Evolutionary conservation across 2,888 invertebrate genomes (phyloP), one percentile per base, ranked within the genome.

Genomic region (Chromoteleia sp.): DNA sequence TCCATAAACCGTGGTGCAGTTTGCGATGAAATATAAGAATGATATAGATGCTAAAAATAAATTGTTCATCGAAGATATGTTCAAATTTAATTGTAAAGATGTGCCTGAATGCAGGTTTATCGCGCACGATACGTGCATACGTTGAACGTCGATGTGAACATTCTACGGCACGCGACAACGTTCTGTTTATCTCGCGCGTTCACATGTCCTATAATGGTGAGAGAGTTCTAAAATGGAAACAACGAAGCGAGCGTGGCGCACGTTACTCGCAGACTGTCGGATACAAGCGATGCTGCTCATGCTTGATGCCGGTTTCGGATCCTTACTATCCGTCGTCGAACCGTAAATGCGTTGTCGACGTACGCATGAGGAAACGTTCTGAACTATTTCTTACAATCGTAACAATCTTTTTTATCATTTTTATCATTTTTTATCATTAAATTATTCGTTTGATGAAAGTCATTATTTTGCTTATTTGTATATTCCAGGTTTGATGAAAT

Each of bases 191-290:
- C 68, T 79, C 54, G 78, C 65, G 48, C 71, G 78, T 71, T 71
- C 67, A 67, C 74, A 67, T 65, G 75, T 59, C 75, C 67, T 67
- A 59, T 76, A 68, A 68, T 76, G 68, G 68, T 68, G 68, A 65
- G 75, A 63, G 41, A 59, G 67, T 67, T 76, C 73, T 73, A 73
- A 67, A 80, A 71, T 59, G 67, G 74, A 71, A 79, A 59, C 76
- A 52, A 81, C 86, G 86, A 79, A 88, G 87, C 87, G 87, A 83
- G 83, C 88, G 86, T 85, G 86, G 84, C 87, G 89, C 89, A 87
- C 84, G 87, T 87, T 84, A 84, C 86, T 84, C 86, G 86, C 86
- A 85, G 86, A 88, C 89, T 89, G 89, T 71, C 71, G 71, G 41
- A 41, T 25, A 71, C 59, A 41, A 19, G 61, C 71, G 71, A 73